Evolutionary conservation across 2,113 vertebrate genomes (phyloP).

Genomic region (Ellobius talpinus): DNA sequence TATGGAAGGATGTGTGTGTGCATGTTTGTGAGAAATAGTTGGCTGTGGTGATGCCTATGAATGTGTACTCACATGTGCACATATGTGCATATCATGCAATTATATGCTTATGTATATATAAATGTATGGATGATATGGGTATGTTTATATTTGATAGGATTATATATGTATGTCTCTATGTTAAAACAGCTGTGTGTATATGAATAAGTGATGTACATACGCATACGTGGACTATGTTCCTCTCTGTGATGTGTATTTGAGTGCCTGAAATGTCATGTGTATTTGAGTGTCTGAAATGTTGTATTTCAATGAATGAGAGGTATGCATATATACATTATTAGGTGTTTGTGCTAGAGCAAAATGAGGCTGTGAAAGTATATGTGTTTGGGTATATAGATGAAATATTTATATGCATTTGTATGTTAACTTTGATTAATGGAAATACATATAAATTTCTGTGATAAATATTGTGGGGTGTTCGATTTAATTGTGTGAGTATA

Average conservation of each 20-base stretch:
- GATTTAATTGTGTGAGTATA: not conserved
- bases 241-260: not conserved
- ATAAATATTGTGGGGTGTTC: not conserved
- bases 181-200: not conserved
- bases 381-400: not conserved
- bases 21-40: not conserved
- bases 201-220: not conserved
- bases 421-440: not conserved
- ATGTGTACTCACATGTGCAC: not conserved
- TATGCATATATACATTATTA: not conserved
- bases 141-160: not conserved
- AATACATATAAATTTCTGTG: not conserved
- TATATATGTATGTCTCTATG: not conserved
- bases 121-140: not conserved
- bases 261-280: not conserved
- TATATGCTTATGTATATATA: not conserved
- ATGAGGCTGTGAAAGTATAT: not conserved
- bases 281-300: not conserved
- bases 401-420: not conserved
- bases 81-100: not conserved
- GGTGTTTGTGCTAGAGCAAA: not conserved
- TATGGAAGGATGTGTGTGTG: not conserved
- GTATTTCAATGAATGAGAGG: not conserved
- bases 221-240: not conserved
- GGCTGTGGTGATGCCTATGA: not conserved